Evolutionary conservation across 1,140 invertebrate species (phyloP).

Genomic region (Camponotus vicinus): DNA sequence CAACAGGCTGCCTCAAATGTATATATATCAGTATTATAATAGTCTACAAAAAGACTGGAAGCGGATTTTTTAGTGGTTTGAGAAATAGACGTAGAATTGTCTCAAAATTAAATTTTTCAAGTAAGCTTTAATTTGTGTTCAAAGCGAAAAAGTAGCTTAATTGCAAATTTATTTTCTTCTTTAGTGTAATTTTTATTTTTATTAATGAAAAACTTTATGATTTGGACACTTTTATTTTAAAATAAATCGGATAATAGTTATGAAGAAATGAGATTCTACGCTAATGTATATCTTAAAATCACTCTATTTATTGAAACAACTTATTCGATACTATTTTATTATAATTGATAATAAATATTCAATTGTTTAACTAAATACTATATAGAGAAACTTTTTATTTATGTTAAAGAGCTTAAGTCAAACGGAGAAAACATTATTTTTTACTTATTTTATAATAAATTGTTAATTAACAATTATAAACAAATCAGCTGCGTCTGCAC

Average conservation of each 20-base stretch:
- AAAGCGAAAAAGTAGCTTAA: not conserved
- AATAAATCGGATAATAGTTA: slow-evolving; percentile 16
- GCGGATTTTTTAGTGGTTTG: not conserved
- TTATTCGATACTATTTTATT: slow-evolving; percentile 19
- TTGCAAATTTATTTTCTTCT: not conserved
- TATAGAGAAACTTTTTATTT: slow-evolving; percentile 6
- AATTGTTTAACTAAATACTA: not conserved
- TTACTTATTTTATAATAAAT: slow-evolving; percentile 19
- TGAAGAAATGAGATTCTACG: not conserved
- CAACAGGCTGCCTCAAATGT: slow-evolving; percentile 37
- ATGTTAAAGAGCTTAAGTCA: not conserved
- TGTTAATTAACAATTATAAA: slow-evolving; percentile 9
- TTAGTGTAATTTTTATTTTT: not conserved
- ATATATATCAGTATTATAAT: not conserved
- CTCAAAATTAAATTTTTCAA: not conserved
- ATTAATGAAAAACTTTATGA: not conserved
- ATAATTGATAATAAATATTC: not conserved
- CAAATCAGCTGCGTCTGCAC: not conserved
- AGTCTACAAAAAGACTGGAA: not conserved
- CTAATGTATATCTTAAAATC: not conserved
- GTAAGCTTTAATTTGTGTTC: not conserved
- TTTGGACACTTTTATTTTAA: not conserved
- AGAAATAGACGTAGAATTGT: not conserved
- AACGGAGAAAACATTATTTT: slow-evolving; percentile 4
- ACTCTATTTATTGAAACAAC: slow-evolving; percentile 29